Base-by-base conservation (phyloP, 2,113 vertebrate species). In the Bolborhynchus lineola region DNA sequence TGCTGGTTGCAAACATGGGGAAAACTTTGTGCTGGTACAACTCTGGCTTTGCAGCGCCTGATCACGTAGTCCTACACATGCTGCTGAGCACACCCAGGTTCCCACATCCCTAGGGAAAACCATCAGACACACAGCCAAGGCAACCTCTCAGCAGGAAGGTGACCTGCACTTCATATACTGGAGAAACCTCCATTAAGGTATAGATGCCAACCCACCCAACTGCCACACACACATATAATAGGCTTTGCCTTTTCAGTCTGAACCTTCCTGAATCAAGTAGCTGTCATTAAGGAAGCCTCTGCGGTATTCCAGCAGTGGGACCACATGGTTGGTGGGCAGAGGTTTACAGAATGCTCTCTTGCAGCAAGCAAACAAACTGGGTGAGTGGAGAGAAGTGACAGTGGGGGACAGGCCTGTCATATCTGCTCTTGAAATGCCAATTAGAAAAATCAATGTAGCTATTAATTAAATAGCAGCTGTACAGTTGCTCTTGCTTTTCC, bases 91-190 rank as follows among this genome's bases (percentile, higher is more conserved):
- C 3, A 1, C 20, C 24, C 3, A 0, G 16, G 13, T 53, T 29
- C 62, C 35, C 11, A 0, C 3, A 0, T 49, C n/a, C 57, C 57
- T 33, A 18, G 19, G 16, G 13, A 41, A 20, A 20, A 46, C 26
- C 2, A 0, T 21, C 8, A 41, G 33, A 59, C 25, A 33, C 2
- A 0, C 0, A 2, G 57, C 37, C 50, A 46, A 25, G 50, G 55
- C 39, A 83, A 52, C 13, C 39, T 35, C 20, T 44, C n/a, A 12
- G 24, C 1, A 2, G 33, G 64, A 77, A 33, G 55, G 28, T 12
- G 41, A 70, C 55, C 55, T 24, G 37, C 23, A 35, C 68, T 46
- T 68, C 67, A 28, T 7, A 1, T 1, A 4, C 24, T 64, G 18
- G n/a, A 65, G 57, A 16, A 65, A 52, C n/a, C 72, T 26, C 5